Evolutionary conservation across 2,797 vertebrate genomes (phyloP), one percentile per base, ranked within the genome.

Genomic region (Tiaroga cobitis): DNA sequence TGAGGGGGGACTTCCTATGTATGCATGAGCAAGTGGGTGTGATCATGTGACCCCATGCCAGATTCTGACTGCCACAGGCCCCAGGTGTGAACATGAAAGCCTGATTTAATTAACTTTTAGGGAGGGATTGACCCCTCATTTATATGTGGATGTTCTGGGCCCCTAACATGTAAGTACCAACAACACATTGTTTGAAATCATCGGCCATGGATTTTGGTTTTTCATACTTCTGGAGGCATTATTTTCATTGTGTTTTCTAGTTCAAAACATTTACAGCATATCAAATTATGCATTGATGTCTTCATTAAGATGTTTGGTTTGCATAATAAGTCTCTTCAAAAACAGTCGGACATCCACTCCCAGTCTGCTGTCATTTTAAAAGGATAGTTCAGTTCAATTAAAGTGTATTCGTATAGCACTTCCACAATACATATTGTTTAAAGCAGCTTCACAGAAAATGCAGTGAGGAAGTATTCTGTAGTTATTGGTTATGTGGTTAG

Each of bases 1-100:
- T 72, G 56, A 37, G 61, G 76, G 49, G n/a, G 63, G 80, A n/a
- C 49, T 41, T 85, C 92, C 90, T 76, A 54, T 86, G 84, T 88
- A 46, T 83, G 81, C 83, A 88, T 86, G 93, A 90, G 93, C 94
- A 94, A 94, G 92, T 91, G 93, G 93, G 93, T 90, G n/a, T 91
- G 92, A 89, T 92, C 92, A 93, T 92, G 34, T 92, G 92, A 89
- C 91, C 91, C 91, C 89, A 89, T 86, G 90, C 90, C 92, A 87
- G 91, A 94, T 94, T 95, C 92, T 95, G 93, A 94, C 93, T 93
- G 89, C 78, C 91, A 93, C 91, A 91, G 93, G 94, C 92, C 94
- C 94, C 95, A 95, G 94, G 93, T 96, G 95, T 43, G 88, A 91
- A 94, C 93, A 92, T 80, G 59, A 69, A 90, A 91, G 84, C 90